These are phyloP conservation scores for Tenthredo notha DNA, from an alignment of 2,888 invertebrate genomes.

Conservation along the genomic window DNA sequence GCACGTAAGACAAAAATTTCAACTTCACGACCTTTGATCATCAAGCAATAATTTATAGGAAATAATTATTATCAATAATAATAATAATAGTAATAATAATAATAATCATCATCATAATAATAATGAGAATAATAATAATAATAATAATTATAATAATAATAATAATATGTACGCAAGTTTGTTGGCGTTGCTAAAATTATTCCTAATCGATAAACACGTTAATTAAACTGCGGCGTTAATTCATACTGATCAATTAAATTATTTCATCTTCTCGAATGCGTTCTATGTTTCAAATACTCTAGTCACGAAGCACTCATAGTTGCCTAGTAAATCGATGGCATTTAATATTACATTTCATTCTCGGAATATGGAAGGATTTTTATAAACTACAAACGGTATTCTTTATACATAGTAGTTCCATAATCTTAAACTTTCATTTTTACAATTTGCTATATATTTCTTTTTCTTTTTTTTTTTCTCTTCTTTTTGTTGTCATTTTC, in stretches of 20 bases:
- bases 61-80: neutral
- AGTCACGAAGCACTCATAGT: conserved; percentile 1
- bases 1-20: neutral
- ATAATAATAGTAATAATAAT: neutral
- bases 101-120: neutral
- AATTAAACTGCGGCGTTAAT: neutral
- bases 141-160: neutral
- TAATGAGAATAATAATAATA: neutral
- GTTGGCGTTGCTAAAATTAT: conserved; percentile 8
- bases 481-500: neutral
- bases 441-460: neutral
- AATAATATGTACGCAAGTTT: conserved; percentile 30
- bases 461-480: neutral
- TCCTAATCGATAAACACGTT: neutral
- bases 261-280: neutral
- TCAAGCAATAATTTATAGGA: neutral
- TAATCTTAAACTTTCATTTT: neutral
- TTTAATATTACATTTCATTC: conserved; percentile 20
- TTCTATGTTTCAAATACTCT: neutral
- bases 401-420: conserved; percentile 1
- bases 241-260: neutral
- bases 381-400: neutral
- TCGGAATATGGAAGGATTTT: conserved; percentile 14
- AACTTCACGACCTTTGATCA: neutral
- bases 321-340: conserved; percentile 29